Evolutionary conservation across 2,888 invertebrate species (phyloP).

Genomic region (Tetragonisca angustula): DNA sequence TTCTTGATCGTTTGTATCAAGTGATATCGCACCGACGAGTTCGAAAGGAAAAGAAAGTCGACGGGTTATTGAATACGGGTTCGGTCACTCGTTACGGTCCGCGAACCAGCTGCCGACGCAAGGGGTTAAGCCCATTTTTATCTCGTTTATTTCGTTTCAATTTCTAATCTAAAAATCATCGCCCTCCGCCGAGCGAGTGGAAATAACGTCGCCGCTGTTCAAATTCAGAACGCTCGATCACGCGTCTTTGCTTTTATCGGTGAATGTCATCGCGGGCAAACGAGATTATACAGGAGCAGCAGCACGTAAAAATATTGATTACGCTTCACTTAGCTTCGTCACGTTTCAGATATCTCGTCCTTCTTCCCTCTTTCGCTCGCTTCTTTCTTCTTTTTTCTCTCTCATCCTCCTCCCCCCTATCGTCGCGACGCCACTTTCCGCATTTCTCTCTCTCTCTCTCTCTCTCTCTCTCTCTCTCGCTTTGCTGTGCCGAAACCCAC

Average conservation of each 20-base stretch:
- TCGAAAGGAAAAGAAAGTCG: too few species aligned
- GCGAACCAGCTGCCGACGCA: too few species aligned
- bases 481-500: background rate
- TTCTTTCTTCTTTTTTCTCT: background rate
- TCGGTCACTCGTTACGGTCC: too few species aligned
- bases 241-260: conserved; percentile 20
- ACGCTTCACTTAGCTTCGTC: conserved; percentile 45
- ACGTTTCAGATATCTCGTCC: conserved; percentile 34
- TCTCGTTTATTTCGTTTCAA: too few species aligned
- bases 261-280: conserved; percentile 44
- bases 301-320: conserved; percentile 53
- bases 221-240: background rate
- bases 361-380: background rate
- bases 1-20: too few species aligned
- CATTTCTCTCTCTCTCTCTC: background rate
- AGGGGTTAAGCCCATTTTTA: too few species aligned
- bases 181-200: background rate
- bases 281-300: conserved; percentile 42
- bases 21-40: too few species aligned
- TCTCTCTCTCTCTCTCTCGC: background rate
- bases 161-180: too few species aligned
- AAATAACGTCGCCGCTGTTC: background rate
- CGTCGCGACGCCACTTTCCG: conserved; percentile 22
- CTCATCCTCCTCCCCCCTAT: background rate
- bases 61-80: too few species aligned